Evolutionary conservation across 2,797 vertebrate species (phyloP).

Genomic region (Gymnoscopelus microlampas): DNA sequence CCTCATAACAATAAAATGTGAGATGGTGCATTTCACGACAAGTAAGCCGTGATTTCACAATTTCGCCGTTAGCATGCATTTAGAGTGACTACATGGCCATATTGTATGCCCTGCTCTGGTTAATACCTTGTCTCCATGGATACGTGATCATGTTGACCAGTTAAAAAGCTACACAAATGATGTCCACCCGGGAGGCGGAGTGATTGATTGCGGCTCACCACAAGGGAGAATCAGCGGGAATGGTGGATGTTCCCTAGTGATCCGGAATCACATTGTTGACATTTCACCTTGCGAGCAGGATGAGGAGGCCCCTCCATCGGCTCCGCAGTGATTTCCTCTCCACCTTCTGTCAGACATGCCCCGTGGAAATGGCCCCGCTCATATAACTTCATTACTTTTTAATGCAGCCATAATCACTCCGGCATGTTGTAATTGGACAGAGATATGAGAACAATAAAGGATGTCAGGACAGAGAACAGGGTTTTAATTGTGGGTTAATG

Average conservation of each 20-base stretch:
- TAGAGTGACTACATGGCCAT: conserved; percentile 40
- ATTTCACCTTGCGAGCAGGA: conserved; percentile 59
- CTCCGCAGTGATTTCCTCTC: conserved; percentile 18
- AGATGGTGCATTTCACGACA: background rate
- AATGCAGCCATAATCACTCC: conserved; percentile 83
- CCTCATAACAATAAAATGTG: background rate
- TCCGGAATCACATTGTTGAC: conserved; percentile 58
- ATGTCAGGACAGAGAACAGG: conserved; percentile 73
- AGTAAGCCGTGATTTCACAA: background rate
- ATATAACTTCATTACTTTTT: conserved; percentile 86
- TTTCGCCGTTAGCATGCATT: conserved; percentile 34
- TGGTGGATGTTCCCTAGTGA: conserved; percentile 40
- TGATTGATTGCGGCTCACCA: conserved; percentile 57
- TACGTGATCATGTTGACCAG: conserved; percentile 63
- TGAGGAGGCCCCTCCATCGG: conserved; percentile 30
- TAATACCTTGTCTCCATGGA: conserved; percentile 63
- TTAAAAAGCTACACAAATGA: conserved; percentile 62
- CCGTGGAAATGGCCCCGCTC: conserved; percentile 72
- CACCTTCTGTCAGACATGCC: conserved; percentile 65
- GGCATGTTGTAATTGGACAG: conserved; percentile 76
- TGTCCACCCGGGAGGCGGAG: conserved; percentile 50
- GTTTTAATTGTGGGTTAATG: conserved; percentile 80
- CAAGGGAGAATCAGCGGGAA: conserved; percentile 37
- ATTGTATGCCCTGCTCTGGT: conserved; percentile 42
- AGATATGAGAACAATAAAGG: conserved; percentile 80